Conservation (phyloP, 2,888 invertebrate genomes). For the Xestoiulus laeticollis region DNA sequence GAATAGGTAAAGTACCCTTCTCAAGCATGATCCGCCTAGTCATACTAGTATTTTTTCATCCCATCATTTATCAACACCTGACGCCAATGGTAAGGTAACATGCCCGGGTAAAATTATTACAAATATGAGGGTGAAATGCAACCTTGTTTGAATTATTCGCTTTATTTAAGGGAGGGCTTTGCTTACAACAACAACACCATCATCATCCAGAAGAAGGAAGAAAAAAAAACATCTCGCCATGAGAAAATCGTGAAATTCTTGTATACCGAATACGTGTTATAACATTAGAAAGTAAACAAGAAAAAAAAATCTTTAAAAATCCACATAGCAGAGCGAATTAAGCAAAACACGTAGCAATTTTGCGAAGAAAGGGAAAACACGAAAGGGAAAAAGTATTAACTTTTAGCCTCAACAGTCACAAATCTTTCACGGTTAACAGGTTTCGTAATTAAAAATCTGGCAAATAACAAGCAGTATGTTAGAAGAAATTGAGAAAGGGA, state of each 20-base stretch:
- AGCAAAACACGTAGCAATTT: neutral
- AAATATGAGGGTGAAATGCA: slow-evolving; percentile 18
- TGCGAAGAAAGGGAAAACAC: neutral
- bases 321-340: neutral
- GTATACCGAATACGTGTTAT: neutral
- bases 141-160: neutral
- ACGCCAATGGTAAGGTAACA: neutral
- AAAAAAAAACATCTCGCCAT: neutral
- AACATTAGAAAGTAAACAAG: slow-evolving; percentile 9
- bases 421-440: slow-evolving; percentile 26
- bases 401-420: neutral
- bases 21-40: neutral
- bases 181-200: neutral
- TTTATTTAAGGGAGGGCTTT: slow-evolving; percentile 8
- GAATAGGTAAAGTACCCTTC: slow-evolving; percentile 13
- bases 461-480: neutral
- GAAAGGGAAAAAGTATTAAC: slow-evolving; percentile 5
- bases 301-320: neutral
- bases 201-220: neutral
- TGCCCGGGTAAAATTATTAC: neutral
- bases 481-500: neutral
- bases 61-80: neutral
- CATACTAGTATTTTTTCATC: neutral
- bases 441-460: slow-evolving; percentile 24
- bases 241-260: neutral